A percentile compares a stretch with the other conserved stretches of the same genome.
Conservation (phyloP, 1,140 invertebrate genomes). For the Drosophila takahashii region DNA sequence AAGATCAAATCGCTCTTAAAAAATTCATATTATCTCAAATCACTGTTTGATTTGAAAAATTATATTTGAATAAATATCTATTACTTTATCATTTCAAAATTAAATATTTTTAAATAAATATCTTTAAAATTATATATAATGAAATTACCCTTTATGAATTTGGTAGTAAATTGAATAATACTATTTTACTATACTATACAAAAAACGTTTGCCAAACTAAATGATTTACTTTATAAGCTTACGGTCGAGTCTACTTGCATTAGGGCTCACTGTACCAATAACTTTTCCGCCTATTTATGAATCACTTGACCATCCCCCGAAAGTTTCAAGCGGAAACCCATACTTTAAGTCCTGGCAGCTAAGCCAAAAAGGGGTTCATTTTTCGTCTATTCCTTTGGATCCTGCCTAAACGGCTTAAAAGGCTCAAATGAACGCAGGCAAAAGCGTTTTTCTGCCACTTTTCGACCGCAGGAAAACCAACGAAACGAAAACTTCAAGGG, state of each 20-base stretch:
- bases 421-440: slow-evolving; percentile 51
- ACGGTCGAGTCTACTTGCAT: not conserved
- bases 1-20: not conserved
- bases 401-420: slow-evolving; percentile 66
- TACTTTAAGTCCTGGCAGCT: slow-evolving; percentile 37
- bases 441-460: slow-evolving; percentile 51
- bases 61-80: too few species aligned
- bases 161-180: too few species aligned
- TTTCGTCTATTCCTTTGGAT: slow-evolving; percentile 50
- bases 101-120: too few species aligned
- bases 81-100: too few species aligned
- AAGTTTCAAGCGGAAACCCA: slow-evolving; percentile 26
- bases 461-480: slow-evolving; percentile 16
- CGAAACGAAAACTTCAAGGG: not conserved
- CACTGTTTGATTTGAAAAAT: too few species aligned
- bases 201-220: too few species aligned
- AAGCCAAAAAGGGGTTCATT: slow-evolving; percentile 51
- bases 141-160: too few species aligned
- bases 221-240: not conserved
- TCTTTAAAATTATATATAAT: too few species aligned
- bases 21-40: too few species aligned
- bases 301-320: slow-evolving; percentile 45
- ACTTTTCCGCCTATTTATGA: slow-evolving; percentile 43
- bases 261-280: slow-evolving; percentile 37
- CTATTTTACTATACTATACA: too few species aligned